Conservation (phyloP, 2,797 vertebrate genomes). For the Carapus acus region DNA sequence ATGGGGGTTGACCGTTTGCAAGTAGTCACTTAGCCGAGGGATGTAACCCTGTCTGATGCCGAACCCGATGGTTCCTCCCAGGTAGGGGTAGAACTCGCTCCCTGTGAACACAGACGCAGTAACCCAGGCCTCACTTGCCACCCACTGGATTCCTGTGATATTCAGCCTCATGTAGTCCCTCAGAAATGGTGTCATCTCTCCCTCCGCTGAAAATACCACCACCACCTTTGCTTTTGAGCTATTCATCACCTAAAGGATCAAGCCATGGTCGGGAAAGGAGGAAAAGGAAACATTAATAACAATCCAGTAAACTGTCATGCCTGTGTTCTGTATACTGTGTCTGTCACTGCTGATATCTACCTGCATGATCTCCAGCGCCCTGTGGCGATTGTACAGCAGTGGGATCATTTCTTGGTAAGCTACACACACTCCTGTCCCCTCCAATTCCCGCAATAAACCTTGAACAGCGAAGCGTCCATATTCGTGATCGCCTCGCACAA, state of each 20-base stretch:
- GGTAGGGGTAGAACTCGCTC: slow-evolving; percentile 64
- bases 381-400: slow-evolving; percentile 59
- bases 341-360: slow-evolving; percentile 24
- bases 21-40: slow-evolving; percentile 59
- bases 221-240: slow-evolving; percentile 68
- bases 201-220: slow-evolving; percentile 72
- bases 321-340: too few species aligned
- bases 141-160: slow-evolving; percentile 74
- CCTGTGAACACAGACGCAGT: slow-evolving; percentile 70
- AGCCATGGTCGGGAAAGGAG: slow-evolving; percentile 3
- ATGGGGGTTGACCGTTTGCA: slow-evolving; percentile 60
- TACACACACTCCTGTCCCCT: slow-evolving; percentile 63
- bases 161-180: slow-evolving; percentile 70
- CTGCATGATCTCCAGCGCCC: slow-evolving; percentile 64
- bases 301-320: too few species aligned
- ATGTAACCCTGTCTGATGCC: slow-evolving; percentile 66
- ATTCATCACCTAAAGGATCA: slow-evolving; percentile 58
- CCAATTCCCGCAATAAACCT: slow-evolving; percentile 66
- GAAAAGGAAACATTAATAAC: neutral
- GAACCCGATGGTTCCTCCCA: slow-evolving; percentile 72
- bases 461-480: slow-evolving; percentile 72
- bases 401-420: slow-evolving; percentile 73
- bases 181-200: slow-evolving; percentile 71
- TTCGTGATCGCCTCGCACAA: slow-evolving; percentile 69
- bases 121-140: slow-evolving; percentile 75